A percentile compares a stretch with the other conserved stretches of the same genome.
Evolutionary conservation across 35 echinoderm and acorn worm genomes (phyloP).

Genomic region (Eucidaris tribuloides): DNA sequence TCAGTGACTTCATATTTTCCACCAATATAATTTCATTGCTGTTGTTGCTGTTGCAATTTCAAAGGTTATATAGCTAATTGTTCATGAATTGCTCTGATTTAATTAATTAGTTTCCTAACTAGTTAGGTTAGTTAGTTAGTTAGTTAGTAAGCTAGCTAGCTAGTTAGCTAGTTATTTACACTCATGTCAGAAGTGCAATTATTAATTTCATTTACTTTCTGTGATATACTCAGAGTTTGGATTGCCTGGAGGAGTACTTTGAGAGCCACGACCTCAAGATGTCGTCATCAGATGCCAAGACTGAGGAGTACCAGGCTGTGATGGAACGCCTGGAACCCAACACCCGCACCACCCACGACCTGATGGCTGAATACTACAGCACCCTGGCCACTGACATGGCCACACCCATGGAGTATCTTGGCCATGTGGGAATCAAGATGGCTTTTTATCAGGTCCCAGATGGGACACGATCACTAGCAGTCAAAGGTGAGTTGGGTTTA

Average conservation of each 20-base stretch:
- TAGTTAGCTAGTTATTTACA: no score
- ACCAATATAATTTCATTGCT: no score
- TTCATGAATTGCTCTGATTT: no score
- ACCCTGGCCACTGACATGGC: conserved; percentile 54
- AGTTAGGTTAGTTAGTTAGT: no score
- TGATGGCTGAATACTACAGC: conserved; percentile 78
- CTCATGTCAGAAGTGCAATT: no score
- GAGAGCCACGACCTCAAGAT: conserved; percentile 69
- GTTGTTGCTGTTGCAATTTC: no score
- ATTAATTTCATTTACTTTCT: no score
- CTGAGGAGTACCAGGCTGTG: conserved; percentile 44
- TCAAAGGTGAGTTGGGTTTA: conserved; percentile 74
- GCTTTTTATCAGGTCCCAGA: conserved; percentile 35
- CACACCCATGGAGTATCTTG: conserved; percentile 63
- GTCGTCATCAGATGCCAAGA: conserved; percentile 41
- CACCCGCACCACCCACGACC: conserved; percentile 40
- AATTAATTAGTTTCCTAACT: no score
- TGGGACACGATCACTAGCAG: conserved; percentile 29
- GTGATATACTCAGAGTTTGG: conserved; percentile 80
- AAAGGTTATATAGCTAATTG: no score
- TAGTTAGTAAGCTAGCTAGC: no score
- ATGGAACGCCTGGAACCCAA: conserved; percentile 58
- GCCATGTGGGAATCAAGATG: conserved; percentile 76
- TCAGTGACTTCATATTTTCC: no score
- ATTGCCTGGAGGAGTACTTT: conserved; percentile 80